Percentiles rank a stretch among this genome's conserved stretches.
These are phyloP conservation scores for Guaruba guarouba DNA, from an alignment of 2,113 vertebrate species.

Conservation along the genomic window DNA sequence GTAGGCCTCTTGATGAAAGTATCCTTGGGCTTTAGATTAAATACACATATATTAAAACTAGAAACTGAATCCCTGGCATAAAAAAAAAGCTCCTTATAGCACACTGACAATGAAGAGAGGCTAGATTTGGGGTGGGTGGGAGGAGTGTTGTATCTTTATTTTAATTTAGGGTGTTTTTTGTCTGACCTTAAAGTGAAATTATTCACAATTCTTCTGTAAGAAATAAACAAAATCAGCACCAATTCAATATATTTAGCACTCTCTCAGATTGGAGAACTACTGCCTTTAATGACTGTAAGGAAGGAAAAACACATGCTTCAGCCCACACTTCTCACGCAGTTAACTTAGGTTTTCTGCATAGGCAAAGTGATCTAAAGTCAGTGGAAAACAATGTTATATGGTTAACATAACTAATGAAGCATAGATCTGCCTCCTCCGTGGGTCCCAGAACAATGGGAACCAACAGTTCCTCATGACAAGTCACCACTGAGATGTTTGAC, in stretches of 20 bases:
- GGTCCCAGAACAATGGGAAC: not conserved
- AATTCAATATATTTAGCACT: not conserved
- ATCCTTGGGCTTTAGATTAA: not conserved
- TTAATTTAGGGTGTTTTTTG: not conserved
- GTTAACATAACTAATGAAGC: not conserved
- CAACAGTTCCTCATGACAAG: not conserved
- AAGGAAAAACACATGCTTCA: constrained; percentile 6
- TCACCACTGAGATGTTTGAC: not conserved
- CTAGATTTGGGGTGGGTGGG: not conserved
- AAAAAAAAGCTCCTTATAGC: not conserved
- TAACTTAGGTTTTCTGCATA: not conserved
- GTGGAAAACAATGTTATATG: not conserved
- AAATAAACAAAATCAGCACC: not conserved
- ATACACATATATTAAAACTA: not conserved
- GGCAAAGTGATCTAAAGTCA: not conserved
- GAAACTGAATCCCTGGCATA: not conserved
- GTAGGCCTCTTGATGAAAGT: not conserved
- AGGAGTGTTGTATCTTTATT: not conserved
- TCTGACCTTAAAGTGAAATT: not conserved
- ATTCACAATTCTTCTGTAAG: not conserved
- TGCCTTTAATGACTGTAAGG: not conserved
- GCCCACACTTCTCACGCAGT: not conserved
- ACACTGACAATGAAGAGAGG: not conserved
- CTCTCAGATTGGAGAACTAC: not conserved
- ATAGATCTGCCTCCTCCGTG: not conserved